phyloP scores from a whole-genome alignment of 2,113 vertebrate genomes.

The Eclectus roratus region DNA sequence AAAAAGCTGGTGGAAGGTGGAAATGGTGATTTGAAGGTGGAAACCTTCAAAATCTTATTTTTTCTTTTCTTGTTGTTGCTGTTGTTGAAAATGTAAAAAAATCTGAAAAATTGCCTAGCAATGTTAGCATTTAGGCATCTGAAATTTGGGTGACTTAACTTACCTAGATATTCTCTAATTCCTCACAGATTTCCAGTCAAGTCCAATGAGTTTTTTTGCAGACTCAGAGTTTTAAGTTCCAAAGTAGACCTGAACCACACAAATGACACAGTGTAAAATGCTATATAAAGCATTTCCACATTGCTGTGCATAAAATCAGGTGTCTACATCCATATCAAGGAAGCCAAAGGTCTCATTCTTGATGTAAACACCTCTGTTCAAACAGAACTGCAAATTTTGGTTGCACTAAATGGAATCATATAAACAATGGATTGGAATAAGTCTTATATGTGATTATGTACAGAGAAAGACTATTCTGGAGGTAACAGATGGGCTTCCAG shows the following conservation, averaged over 20 bases:
- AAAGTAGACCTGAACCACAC: neutral
- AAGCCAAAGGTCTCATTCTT: neutral
- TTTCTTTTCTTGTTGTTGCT: neutral
- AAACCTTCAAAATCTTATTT: neutral
- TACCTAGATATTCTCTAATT: neutral
- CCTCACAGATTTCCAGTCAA: neutral
- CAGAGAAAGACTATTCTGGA: neutral
- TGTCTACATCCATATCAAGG: neutral
- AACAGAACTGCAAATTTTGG: neutral
- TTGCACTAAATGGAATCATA: neutral
- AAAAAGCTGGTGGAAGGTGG: neutral
- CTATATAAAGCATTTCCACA: neutral
- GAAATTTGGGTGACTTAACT: neutral
- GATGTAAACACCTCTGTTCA: neutral
- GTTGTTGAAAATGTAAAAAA: neutral
- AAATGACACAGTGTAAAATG: neutral
- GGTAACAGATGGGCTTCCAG: slow-evolving; percentile 38
- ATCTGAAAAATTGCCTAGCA: neutral
- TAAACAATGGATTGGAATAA: neutral
- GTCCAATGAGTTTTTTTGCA: neutral
- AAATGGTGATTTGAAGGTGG: neutral
- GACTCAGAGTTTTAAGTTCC: neutral
- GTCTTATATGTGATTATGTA: neutral
- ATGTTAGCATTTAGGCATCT: neutral
- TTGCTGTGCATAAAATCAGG: neutral